Percentiles rank a stretch among this genome's conserved stretches.
Evolutionary conservation across 1,140 invertebrate genomes (phyloP).

Genomic region (Colletes latitarsis): DNA sequence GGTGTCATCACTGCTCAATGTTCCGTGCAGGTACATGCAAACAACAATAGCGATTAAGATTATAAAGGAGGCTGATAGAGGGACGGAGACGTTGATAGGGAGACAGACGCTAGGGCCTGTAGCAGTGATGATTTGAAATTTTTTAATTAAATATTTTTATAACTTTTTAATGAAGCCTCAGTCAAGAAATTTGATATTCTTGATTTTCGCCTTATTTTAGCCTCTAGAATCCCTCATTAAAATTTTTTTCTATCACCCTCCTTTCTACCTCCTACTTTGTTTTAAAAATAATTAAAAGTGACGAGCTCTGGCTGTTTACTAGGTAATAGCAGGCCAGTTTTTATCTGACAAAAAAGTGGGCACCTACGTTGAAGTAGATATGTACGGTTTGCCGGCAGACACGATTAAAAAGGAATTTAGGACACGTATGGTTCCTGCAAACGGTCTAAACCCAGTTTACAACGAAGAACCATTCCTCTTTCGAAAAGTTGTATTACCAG

Average conservation of each 20-base stretch:
- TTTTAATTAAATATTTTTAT: too few relatives aligned
- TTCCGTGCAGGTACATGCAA: constrained; percentile 83
- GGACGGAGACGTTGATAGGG: too few relatives aligned
- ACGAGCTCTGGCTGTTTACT: background rate
- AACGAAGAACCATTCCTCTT: constrained; percentile 94
- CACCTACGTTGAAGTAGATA: constrained; percentile 92
- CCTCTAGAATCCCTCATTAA: too few relatives aligned
- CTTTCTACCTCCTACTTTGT: too few relatives aligned
- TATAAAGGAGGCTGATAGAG: too few relatives aligned
- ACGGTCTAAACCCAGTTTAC: constrained; percentile 91
- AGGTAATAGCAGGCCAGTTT: constrained; percentile 78
- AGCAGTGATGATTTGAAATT: too few relatives aligned
- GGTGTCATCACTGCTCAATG: constrained; percentile 90
- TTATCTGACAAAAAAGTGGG: constrained; percentile 79
- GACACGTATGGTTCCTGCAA: constrained; percentile 89
- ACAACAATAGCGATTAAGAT: background rate
- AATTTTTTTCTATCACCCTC: too few relatives aligned
- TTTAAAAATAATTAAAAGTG: background rate
- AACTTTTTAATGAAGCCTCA: too few relatives aligned
- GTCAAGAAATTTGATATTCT: too few relatives aligned
- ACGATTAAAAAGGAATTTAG: constrained; percentile 92
- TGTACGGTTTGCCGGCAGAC: constrained; percentile 92
- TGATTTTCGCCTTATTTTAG: too few relatives aligned
- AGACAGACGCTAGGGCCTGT: too few relatives aligned
- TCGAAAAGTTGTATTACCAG: constrained; percentile 96